phyloP scores from a whole-genome alignment of 2,113 vertebrate species.

The Microcebus lehilahytsara region DNA sequence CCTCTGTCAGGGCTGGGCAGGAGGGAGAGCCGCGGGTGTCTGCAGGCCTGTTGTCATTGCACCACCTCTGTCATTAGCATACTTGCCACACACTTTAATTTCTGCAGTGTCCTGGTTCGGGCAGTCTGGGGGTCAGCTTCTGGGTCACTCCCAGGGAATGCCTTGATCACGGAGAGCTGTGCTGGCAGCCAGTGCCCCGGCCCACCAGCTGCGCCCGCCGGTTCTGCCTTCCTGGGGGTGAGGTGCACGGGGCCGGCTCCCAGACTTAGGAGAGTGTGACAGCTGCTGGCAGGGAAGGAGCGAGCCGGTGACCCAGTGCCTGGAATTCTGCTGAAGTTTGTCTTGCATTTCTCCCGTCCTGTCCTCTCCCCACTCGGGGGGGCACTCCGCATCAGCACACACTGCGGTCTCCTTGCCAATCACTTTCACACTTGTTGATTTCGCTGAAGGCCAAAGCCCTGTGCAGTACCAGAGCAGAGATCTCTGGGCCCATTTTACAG shows the following conservation, averaged over 20 bases:
- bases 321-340: not conserved
- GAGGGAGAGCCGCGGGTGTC: fast-evolving
- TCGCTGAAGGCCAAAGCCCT: not conserved
- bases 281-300: not conserved
- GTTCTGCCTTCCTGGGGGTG: not conserved
- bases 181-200: not conserved
- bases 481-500: not conserved
- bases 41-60: fast-evolving
- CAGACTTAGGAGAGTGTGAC: not conserved
- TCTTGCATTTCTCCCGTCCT: not conserved
- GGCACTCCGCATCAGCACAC: fast-evolving
- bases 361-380: fast-evolving
- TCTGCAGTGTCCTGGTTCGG: not conserved
- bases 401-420: not conserved
- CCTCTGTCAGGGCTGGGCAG: no score
- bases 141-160: not conserved
- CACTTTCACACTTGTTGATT: not conserved
- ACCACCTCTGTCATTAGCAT: fast-evolving
- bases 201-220: not conserved
- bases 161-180: fast-evolving
- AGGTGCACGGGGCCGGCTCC: no score
- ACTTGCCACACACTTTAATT: not conserved
- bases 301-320: not conserved
- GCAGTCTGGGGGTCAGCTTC: not conserved
- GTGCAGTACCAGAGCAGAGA: not conserved